Base-by-base conservation (phyloP, 1,140 invertebrate species). In the Cheumatopsyche charites region DNA sequence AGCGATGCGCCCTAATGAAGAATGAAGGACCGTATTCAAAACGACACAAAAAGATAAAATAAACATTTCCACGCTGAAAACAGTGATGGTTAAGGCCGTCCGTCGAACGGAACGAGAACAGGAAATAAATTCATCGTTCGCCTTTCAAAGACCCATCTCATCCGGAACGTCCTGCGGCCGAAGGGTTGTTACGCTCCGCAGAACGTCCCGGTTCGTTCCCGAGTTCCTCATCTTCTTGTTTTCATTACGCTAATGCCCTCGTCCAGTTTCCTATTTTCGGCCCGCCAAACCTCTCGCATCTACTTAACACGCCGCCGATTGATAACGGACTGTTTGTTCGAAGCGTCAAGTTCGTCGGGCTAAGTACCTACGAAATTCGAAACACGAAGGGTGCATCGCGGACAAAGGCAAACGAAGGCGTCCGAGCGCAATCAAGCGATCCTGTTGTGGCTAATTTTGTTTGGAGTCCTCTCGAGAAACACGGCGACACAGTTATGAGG, bases 191-290 rank as follows among this genome's bases (percentile, higher is more conserved):
- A 66, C 63, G 63, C 36, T 66, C 63, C 23, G 62, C 36, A 26
- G 29, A 26, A 36, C 43, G 62, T 65, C 62, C 62, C 62, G n/a
- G 36, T 15, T 65, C 21, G 62, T 65, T 66, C 29, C 29, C 36
- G 41, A 66, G 42, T 66, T 15, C 43, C 43, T 47, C 63, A 47
- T 66, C 63, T 42, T 66, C 63, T 66, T 66, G 63, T 66, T 66
- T 66, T 66, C 63, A 66, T 66, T 66, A 66, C 42, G 19, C 63
- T 66, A 66, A 66, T 66, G 63, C 63, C 63, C 43, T 25, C n/a
- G 42, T 9, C 25, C 17, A 36, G 17, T 9, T 42, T n/a, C n/a
- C n/a, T n/a, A n/a, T n/a, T 61, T 61, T 9, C 29, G 3, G 29
- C 29, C 29, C 47, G 13, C 13, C 43, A n/a, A 7, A 52, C 47